Conservation (phyloP, 2,888 invertebrate species). For the Anoplius nigerrimus region DNA sequence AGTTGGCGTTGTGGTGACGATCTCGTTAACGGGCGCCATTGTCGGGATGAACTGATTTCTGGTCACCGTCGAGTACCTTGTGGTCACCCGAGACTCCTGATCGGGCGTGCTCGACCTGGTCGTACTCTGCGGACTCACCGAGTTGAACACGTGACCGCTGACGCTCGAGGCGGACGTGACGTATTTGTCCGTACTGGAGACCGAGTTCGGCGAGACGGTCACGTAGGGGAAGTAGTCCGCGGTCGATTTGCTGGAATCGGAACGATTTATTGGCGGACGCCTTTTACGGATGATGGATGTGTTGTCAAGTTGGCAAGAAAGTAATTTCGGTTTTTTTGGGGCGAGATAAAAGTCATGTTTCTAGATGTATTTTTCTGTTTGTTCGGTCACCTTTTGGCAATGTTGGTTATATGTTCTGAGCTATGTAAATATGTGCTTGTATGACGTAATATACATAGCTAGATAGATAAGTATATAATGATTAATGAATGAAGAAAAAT, state of each 20-base stretch:
- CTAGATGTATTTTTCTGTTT: neutral
- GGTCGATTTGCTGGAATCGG: slow-evolving; percentile 35
- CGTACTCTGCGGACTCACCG: slow-evolving; percentile 47
- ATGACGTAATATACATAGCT: too few species aligned
- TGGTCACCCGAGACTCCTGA: slow-evolving; percentile 26
- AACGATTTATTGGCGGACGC: neutral
- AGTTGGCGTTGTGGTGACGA: slow-evolving; percentile 65
- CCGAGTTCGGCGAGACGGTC: slow-evolving; percentile 68
- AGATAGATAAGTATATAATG: too few species aligned
- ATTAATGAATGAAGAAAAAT: too few species aligned
- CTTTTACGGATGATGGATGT: too few species aligned
- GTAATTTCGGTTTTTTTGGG: too few species aligned
- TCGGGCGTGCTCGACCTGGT: slow-evolving; percentile 22
- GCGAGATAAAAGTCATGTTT: too few species aligned
- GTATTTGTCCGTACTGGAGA: slow-evolving; percentile 69
- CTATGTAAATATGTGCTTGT: too few species aligned
- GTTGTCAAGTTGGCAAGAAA: too few species aligned
- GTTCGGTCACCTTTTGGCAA: too few species aligned
- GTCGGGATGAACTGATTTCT: slow-evolving; percentile 64
- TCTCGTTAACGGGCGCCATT: slow-evolving; percentile 61
- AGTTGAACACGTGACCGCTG: slow-evolving; percentile 65
- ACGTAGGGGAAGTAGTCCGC: slow-evolving; percentile 58
- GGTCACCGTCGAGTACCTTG: slow-evolving; percentile 44
- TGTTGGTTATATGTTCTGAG: too few species aligned
- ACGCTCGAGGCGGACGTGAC: slow-evolving; percentile 71